Evolutionary conservation across 1,140 invertebrate species (phyloP).

Genomic region (Brachionus sp.): DNA sequence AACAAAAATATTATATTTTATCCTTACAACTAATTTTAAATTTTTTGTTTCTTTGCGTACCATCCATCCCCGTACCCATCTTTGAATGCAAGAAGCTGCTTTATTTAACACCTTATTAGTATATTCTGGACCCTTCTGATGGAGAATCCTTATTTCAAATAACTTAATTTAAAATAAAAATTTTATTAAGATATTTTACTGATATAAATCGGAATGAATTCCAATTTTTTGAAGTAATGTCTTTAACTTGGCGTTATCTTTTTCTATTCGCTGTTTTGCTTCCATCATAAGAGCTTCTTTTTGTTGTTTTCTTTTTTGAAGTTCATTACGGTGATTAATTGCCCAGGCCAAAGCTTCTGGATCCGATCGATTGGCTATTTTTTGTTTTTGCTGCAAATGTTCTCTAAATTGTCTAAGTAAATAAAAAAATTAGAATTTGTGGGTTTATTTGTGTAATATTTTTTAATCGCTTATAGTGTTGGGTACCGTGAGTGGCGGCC

Average conservation of each 20-base stretch:
- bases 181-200: neutral
- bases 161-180: neutral
- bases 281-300: neutral
- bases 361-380: neutral
- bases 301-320: conserved; percentile 8
- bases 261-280: neutral
- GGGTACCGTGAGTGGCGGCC: no score
- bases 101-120: neutral
- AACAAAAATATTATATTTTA: neutral
- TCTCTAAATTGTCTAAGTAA: neutral
- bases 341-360: neutral
- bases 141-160: neutral
- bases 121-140: conserved; percentile 21
- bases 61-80: conserved; percentile 32
- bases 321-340: conserved; percentile 2
- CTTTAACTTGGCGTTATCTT: neutral
- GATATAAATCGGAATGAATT: conserved; percentile 31
- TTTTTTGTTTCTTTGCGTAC: conserved; percentile 36
- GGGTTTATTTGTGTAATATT: no score
- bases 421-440: no score
- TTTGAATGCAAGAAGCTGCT: conserved; percentile 46
- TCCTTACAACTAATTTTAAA: neutral
- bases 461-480: no score
- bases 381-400: conserved; percentile 7
- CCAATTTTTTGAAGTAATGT: conserved; percentile 19